Evolutionary conservation across 1,140 invertebrate genomes (phyloP), one percentile per base, ranked within the genome.

Genomic region (Habropoda laboriosa): DNA sequence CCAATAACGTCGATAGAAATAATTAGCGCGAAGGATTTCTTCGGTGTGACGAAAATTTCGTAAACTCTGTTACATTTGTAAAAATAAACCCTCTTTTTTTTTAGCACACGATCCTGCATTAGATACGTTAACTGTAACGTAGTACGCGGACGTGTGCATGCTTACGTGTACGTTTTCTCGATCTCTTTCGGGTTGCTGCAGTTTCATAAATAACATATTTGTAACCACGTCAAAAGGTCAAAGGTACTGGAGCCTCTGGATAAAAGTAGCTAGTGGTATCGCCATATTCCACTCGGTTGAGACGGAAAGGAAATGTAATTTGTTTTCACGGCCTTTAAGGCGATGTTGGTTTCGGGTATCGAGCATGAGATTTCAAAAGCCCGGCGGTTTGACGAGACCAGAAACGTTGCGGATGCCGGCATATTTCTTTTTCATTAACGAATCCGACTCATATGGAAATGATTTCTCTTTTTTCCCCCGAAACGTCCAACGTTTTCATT

Each of bases 141-240:
- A n/a, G n/a, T 24, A 35, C 1, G 21, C 2, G 73, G 10, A 27
- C 13, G 16, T 27, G 6, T 40, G 7, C 27, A 4, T 35, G 32
- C 18, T 10, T 51, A 27, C 12, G 47, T 30, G 30, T 64, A 47
- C 13, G 27, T 61, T 78, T 71, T 71, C 16, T 21, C 21, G 18
- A 27, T 40, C 75, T 68, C 45, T 60, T 71, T 49, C 27, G 13
- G 27, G 45, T 27, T 32, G 27, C 40, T 27, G 75, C 55, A 61
- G 61, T 67, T 71, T 71, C 67, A 71, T 78, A 78, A 78, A 71
- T 78, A 71, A 60, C 75, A 60, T 71, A 71, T 78, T 55, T 49
- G 55, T 61, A 78, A 45, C 55, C 67, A 40, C 32, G 35, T 78
- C 42, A 49, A 49, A 51, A 78, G 55, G 55, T 42, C 35, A 53